These are phyloP conservation scores for Daphoenositta chrysoptera DNA, from an alignment of 2,113 vertebrate genomes.

Conservation along the genomic window DNA sequence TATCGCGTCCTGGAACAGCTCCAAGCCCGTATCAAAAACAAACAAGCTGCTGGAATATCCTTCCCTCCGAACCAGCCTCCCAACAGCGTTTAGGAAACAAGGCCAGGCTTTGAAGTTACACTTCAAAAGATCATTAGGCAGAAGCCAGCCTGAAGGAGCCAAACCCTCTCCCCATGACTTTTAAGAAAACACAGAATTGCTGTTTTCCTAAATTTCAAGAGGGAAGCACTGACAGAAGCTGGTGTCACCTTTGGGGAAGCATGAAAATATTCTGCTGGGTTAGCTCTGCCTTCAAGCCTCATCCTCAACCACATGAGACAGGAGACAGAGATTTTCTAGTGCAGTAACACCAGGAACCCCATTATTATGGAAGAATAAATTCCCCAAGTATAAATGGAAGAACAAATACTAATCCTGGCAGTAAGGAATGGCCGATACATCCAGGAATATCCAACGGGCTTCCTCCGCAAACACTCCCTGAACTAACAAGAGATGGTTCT, in stretches of 20 bases:
- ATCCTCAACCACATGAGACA: not conserved
- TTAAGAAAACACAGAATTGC: not conserved
- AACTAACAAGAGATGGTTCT: not conserved
- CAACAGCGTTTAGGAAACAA: not conserved
- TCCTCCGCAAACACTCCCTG: not conserved
- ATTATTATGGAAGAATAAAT: not conserved
- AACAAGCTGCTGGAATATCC: not conserved
- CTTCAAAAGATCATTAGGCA: not conserved
- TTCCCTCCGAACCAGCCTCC: not conserved
- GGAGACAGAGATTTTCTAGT: not conserved
- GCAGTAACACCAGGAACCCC: not conserved
- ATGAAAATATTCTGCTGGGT: not conserved
- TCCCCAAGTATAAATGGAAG: not conserved
- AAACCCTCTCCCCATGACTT: not conserved
- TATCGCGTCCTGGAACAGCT: not conserved
- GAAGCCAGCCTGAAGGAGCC: not conserved
- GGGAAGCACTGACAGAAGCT: not conserved
- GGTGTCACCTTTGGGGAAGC: not conserved
- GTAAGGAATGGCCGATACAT: not conserved
- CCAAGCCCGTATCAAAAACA: not conserved
- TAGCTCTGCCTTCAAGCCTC: not conserved
- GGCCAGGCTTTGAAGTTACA: slow-evolving; percentile 7
- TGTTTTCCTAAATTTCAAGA: not conserved
- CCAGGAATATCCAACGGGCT: not conserved
- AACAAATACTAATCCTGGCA: not conserved